Evolutionary conservation across 2,113 vertebrate species (phyloP).

Genomic region (Ciconia boyciana): DNA sequence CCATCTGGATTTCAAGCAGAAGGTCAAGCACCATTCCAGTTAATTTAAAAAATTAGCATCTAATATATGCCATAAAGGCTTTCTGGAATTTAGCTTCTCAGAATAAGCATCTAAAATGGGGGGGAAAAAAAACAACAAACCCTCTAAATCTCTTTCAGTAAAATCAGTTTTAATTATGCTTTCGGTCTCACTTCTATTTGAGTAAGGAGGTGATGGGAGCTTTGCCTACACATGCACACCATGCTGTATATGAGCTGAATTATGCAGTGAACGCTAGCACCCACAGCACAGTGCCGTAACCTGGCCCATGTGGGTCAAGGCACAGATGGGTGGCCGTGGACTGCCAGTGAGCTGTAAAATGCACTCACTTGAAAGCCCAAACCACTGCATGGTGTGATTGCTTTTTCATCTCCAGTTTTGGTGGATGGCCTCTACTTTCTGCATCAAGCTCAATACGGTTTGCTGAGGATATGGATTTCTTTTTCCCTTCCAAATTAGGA

Average conservation of each 20-base stretch:
- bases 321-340: fast-evolving
- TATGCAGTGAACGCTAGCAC: not conserved
- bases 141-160: not conserved
- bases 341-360: fast-evolving
- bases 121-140: not conserved
- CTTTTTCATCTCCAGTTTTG: not conserved
- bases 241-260: fast-evolving
- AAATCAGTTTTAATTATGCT: not conserved
- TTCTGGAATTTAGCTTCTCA: not conserved
- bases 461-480: not conserved
- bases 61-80: not conserved
- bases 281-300: fast-evolving
- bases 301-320: not conserved
- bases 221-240: fast-evolving
- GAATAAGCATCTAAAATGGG: not conserved
- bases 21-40: not conserved
- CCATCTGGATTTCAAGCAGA: not conserved
- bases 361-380: not conserved
- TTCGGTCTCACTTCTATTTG: not conserved
- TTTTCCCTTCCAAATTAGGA: not conserved
- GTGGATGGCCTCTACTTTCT: not conserved
- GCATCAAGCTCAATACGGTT: not conserved
- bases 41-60: not conserved
- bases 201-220: not conserved
- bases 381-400: not conserved